Percentiles rank a stretch among this genome's conserved stretches.
Conservation (phyloP, 2,113 vertebrate genomes). For the Deroptyus accipitrinus region DNA sequence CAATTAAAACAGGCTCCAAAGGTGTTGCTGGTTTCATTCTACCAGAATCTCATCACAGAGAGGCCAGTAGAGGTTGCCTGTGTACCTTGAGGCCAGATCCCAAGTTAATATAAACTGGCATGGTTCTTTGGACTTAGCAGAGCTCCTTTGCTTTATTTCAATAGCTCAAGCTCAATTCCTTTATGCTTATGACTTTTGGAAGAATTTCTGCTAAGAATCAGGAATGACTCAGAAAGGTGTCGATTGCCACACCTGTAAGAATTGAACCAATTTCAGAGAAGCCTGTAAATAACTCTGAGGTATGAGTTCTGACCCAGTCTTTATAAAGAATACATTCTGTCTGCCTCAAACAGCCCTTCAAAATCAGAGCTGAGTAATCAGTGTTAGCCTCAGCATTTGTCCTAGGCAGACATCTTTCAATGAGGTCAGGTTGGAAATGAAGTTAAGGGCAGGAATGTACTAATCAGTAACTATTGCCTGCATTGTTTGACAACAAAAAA, state of each 20-base stretch:
- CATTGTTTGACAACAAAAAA: background rate
- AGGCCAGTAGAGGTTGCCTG: background rate
- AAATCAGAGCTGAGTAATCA: background rate
- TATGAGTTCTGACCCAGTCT: background rate
- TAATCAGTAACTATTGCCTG: background rate
- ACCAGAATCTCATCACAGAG: constrained; percentile 34
- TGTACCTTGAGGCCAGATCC: constrained; percentile 19
- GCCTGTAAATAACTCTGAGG: background rate
- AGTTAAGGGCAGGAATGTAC: background rate
- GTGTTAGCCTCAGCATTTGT: background rate
- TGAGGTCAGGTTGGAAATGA: background rate
- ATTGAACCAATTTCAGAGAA: background rate
- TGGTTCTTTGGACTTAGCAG: background rate
- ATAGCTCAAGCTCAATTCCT: background rate
- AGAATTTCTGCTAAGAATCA: background rate
- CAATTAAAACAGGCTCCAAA: constrained; percentile 59
- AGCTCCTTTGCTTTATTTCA: background rate
- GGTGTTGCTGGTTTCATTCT: constrained; percentile 50
- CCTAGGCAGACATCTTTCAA: background rate
- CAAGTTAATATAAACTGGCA: background rate
- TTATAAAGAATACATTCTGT: background rate
- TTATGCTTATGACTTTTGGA: background rate
- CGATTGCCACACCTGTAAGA: background rate
- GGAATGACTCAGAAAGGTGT: background rate
- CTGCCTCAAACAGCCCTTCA: background rate